Evolutionary conservation across 1,140 invertebrate genomes (phyloP).

Genomic region (Papilio polyxenes): DNA sequence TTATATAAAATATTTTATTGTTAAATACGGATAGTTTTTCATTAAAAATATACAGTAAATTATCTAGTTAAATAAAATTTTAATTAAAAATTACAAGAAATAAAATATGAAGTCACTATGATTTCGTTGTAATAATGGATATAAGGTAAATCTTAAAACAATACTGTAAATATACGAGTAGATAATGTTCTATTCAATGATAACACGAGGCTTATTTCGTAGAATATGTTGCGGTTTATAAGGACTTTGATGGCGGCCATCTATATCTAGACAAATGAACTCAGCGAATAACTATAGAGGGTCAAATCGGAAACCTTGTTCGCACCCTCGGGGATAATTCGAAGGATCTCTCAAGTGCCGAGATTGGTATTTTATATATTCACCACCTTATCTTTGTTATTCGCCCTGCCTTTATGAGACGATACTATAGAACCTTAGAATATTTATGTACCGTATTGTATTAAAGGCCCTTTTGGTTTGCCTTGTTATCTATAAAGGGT

Average conservation of each 20-base stretch:
- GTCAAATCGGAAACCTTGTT: constrained; percentile 45
- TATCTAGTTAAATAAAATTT: background rate
- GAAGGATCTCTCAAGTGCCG: constrained; percentile 35
- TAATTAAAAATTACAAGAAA: no score
- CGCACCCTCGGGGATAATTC: constrained; percentile 44
- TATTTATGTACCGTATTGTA: constrained; percentile 30
- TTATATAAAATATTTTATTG: background rate
- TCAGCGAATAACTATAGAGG: constrained; percentile 45
- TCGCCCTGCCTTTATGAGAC: constrained; percentile 35
- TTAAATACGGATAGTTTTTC: no score
- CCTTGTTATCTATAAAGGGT: constrained; percentile 30
- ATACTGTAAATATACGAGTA: background rate
- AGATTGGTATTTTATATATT: constrained; percentile 40
- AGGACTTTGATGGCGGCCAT: constrained; percentile 49
- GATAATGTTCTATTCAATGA: constrained; percentile 41
- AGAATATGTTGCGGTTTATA: constrained; percentile 49
- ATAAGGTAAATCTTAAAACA: background rate
- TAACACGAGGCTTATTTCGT: constrained; percentile 46
- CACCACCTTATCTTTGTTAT: constrained; percentile 38
- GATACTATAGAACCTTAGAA: constrained; percentile 26
- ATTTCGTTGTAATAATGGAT: no score
- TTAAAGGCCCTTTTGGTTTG: constrained; percentile 14
- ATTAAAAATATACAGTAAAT: background rate
- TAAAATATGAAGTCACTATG: no score
- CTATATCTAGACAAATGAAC: constrained; percentile 46